Evolutionary conservation across 2,113 vertebrate genomes (phyloP).

Genomic region (Panthera uncia): DNA sequence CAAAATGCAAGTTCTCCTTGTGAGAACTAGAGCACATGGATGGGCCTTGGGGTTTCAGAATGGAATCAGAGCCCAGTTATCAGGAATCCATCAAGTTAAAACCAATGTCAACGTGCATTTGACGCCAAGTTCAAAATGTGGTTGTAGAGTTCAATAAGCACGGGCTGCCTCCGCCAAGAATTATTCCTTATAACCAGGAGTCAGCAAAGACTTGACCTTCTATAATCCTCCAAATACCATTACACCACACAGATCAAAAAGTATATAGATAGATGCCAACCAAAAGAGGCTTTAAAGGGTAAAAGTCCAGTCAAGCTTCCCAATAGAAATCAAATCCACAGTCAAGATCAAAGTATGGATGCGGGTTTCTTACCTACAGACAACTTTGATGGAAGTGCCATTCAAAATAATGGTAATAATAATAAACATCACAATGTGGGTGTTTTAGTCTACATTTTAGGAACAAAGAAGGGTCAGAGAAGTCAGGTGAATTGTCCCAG

Average conservation of each 20-base stretch:
- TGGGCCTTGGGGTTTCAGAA: background rate
- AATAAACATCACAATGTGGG: background rate
- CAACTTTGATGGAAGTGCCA: background rate
- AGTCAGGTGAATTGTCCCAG: background rate
- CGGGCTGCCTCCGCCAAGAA: background rate
- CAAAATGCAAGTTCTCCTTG: background rate
- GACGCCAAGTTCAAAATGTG: background rate
- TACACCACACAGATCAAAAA: background rate
- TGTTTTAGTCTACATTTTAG: background rate
- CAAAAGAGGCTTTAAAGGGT: background rate
- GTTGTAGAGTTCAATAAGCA: background rate
- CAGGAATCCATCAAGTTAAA: background rate
- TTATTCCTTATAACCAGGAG: background rate
- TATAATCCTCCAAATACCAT: background rate
- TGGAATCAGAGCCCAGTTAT: background rate
- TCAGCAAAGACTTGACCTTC: background rate
- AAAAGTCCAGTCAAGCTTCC: background rate
- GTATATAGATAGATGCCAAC: background rate
- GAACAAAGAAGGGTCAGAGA: background rate
- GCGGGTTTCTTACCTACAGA: background rate
- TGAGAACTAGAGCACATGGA: background rate
- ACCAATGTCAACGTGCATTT: background rate
- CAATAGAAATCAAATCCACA: background rate
- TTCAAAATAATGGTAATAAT: background rate
- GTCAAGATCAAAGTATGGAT: background rate